Evolutionary conservation across 2,113 vertebrate genomes (phyloP), one percentile per base, ranked within the genome.

Genomic region (Ramphastos sulfuratus): DNA sequence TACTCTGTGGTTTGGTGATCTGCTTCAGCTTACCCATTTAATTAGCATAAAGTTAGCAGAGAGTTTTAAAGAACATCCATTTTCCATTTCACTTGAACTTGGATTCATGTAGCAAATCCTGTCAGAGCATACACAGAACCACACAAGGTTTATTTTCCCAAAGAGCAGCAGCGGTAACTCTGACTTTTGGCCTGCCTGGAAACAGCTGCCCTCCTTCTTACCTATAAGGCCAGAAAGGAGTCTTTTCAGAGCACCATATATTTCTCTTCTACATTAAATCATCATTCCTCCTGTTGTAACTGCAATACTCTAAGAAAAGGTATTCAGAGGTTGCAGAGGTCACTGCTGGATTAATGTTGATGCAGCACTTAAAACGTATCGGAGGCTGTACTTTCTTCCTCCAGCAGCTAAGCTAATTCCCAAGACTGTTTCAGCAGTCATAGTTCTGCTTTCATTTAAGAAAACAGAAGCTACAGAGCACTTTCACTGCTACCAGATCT

Each of bases 201-300:
- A 78, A 37, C 2, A 1, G 18, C 33, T 27, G 13, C 44, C 50
- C 64, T 10, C 37, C 69, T 42, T 28, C 91, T 64, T 17, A 74
- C 37, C 69, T 59, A 1, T 6, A 3, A 19, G 31, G 50, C 8
- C 75, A 9, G 54, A 33, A 56, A 15, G 35, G 67, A 67, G 52
- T 30, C 69, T 72, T 86, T 54, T 50, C 35, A 30, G 35, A 55
- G 30, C 5, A 1, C 7, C 1, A 0, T 12, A 0, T 25, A 10
- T 59, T 58, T 82, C 11, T 63, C n/a, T 60, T 55, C 27, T 63
- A 67, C 86, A 61, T 63, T 9, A 82, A 82, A 64, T 39, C 8
- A 6, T 55, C 6, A 14, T 11, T 83, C 12, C 24, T 59, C 56
- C 63, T 24, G 24, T 15, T 76, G 66, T 27, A 76, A 58, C 54